Evolutionary conservation across 2,888 invertebrate genomes (phyloP).

Genomic region (Eupithecia subfuscata): DNA sequence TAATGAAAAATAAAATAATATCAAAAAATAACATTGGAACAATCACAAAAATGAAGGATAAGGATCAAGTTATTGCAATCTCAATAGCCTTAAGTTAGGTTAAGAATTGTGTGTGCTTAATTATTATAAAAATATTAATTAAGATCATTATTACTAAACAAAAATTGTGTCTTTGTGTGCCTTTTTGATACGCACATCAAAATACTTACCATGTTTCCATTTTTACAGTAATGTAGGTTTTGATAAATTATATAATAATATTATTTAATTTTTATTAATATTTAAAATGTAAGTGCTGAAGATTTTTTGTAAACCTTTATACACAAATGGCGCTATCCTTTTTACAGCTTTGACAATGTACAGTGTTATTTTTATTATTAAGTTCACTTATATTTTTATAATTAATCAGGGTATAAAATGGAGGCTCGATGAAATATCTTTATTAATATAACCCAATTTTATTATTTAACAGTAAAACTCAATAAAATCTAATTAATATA

Average conservation of each 20-base stretch:
- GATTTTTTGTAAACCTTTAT: not conserved
- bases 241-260: not conserved
- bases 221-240: constrained; percentile 3
- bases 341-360: constrained; percentile 6
- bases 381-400: not conserved
- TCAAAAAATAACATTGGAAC: not conserved
- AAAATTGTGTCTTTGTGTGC: constrained; percentile 1
- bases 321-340: not conserved
- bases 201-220: constrained; percentile 1
- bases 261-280: not conserved
- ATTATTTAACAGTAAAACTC: not conserved
- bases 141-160: not conserved
- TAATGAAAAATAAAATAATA: not conserved
- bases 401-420: constrained; percentile 13
- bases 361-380: constrained; percentile 9
- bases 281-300: not conserved
- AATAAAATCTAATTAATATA: not conserved
- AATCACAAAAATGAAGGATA: not conserved
- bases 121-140: not conserved
- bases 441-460: not conserved
- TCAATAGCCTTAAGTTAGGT: constrained; percentile 2
- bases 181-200: constrained; percentile 4
- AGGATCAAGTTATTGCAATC: constrained; percentile 1
- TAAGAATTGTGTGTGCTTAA: constrained; percentile 9
- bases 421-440: constrained; percentile 10